phyloP scores from a whole-genome alignment of 2,797 vertebrate genomes.

The Odontamblyopus lacepedii region DNA sequence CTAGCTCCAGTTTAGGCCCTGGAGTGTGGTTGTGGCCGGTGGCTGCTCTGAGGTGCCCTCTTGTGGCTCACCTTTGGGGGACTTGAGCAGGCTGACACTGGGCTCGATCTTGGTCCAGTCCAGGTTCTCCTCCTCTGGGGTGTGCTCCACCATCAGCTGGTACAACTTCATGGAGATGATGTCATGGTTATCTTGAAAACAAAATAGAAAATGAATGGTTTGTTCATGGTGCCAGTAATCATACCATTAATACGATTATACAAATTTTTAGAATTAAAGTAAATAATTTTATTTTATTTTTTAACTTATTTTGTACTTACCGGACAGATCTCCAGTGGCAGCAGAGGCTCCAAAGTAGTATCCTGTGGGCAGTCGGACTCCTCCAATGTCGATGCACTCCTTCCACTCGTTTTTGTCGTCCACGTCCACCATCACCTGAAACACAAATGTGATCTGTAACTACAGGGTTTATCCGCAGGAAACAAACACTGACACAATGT shows the following conservation, averaged over 20 bases:
- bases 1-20: no score
- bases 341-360: constrained; percentile 96
- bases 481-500: no score
- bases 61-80: constrained; percentile 88
- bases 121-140: constrained; percentile 88
- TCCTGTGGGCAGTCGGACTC: constrained; percentile 92
- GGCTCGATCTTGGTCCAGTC: constrained; percentile 99
- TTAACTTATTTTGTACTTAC: constrained; percentile 59
- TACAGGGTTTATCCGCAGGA: no score
- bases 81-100: constrained; percentile 92
- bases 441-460: neutral
- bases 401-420: constrained; percentile 97
- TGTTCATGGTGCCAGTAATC: no score
- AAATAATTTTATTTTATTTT: no score
- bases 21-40: no score
- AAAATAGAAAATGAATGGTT: neutral
- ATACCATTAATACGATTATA: no score
- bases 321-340: constrained; percentile 95
- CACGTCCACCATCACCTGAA: constrained; percentile 92
- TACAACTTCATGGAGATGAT: constrained; percentile 98
- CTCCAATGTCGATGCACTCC: constrained; percentile 93
- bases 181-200: constrained; percentile 91
- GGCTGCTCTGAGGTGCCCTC: neutral
- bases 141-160: constrained; percentile 96
- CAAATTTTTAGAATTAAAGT: no score